Evolutionary conservation across 1,140 invertebrate species (phyloP), one percentile per base, ranked within the genome.

Genomic region (Wiebesia pumilae): DNA sequence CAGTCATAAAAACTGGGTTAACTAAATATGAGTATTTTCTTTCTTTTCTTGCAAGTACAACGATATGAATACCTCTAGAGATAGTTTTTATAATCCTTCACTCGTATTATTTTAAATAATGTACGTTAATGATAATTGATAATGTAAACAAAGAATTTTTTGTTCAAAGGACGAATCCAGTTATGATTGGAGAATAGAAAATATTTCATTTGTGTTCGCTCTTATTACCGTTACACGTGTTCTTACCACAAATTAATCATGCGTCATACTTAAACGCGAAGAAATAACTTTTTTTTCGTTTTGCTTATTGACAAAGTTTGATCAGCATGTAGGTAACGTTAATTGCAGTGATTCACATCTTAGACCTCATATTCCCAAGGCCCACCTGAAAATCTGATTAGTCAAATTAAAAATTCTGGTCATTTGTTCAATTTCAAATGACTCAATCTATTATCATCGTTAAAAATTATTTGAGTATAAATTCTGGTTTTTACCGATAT

Each of bases 311-410:
- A 43, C 33, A 1, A 84, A 78, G 58, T 84, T 78, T 33, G 67
- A 67, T 0, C 58, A 40, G 35, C 33, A 38, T 78, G 40, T 75
- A 47, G 7, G 40, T 40, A 40, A 78, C 35, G 83, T 71, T 77
- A 84, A 79, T 67, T 85, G 65, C 77, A 38, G 33, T 85, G 77
- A 85, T 79, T 85, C 62, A 85, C 27, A 12, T 47, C 62, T 35
- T 21, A 47, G 30, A 79, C 51, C 30, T 54, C 54, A 65, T 38
- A 58, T 54, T 77, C 47, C 38, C 83, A 84, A 84, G 83, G 83
- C n/a, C 54, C 47, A 24, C 62, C 33, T 62, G 69, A 71, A 35
- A 83, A 54, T 51, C 51, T 83, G 24, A 81, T 81, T 81, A 81
- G 54, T 35, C 38, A 10, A 54, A 54, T 73, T 73, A 30, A 82